phyloP scores from a whole-genome alignment of 2,797 vertebrate genomes.

The Enteromius paludinosus region DNA sequence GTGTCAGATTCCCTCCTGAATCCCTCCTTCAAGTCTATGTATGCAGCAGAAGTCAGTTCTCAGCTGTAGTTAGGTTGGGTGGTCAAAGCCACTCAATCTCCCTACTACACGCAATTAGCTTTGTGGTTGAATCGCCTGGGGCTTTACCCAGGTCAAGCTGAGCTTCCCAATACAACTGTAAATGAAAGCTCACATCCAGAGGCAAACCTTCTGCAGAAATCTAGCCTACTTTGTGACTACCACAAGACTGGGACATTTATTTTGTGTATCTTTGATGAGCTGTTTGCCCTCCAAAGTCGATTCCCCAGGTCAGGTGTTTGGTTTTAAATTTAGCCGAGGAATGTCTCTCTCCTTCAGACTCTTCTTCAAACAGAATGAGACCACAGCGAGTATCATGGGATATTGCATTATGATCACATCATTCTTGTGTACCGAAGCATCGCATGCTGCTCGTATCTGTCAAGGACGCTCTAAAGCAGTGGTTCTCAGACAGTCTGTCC shows the following conservation, averaged over 20 bases:
- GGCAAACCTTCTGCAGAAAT: slow-evolving; percentile 2
- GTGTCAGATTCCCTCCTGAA: neutral
- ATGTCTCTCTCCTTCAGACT: neutral
- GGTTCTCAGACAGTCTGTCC: neutral
- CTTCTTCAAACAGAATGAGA: slow-evolving; percentile 10
- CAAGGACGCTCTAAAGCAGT: neutral
- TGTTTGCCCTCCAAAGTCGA: slow-evolving; percentile 17
- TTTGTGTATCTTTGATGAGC: slow-evolving; percentile 31
- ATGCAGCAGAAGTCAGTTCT: slow-evolving; percentile 6
- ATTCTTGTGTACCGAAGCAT: slow-evolving; percentile 1
- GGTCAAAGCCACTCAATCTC: slow-evolving; percentile 37
- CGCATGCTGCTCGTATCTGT: neutral
- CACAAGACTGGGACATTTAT: slow-evolving; percentile 8
- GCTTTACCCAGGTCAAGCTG: slow-evolving; percentile 27
- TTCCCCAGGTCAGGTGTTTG: slow-evolving; percentile 4
- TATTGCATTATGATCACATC: slow-evolving; percentile 5
- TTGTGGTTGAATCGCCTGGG: slow-evolving; percentile 17
- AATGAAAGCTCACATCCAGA: slow-evolving; percentile 4
- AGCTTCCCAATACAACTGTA: neutral
- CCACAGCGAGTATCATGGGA: neutral
- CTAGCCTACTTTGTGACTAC: neutral
- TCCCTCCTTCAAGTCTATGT: neutral
- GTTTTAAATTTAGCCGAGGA: slow-evolving; percentile 13
- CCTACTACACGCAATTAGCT: slow-evolving; percentile 41
- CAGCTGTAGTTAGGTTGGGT: slow-evolving; percentile 11